Base-by-base conservation (phyloP, 2,888 invertebrate genomes). In the Tetramorium bicarinatum region DNA sequence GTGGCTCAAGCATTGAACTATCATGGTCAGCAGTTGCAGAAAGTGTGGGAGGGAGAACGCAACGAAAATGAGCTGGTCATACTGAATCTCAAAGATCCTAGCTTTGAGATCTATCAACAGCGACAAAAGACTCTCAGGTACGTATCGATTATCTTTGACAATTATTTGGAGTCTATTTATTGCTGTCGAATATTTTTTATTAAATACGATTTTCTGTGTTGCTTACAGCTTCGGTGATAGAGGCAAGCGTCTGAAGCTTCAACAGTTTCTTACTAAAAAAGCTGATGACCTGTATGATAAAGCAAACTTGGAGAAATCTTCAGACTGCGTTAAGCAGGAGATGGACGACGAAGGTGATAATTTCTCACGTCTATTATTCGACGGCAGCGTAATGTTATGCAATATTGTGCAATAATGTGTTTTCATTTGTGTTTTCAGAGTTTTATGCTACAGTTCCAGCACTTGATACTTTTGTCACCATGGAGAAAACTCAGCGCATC, bases 251-350 rank as follows among this genome's bases (percentile, higher is more conserved):
- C 95, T 98, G 79, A 98, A 98, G 93, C 95, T 99, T 61, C 98
- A 98, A 93, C 98, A 98, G 93, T 98, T 99, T 95, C 96, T 98
- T 91, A 97, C 97, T 13, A 97, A 97, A 92, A 98, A 98, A 95
- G 97, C 98, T 2, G 96, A 96, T 92, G 96, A 97, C 72, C 95
- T 99, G 87, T 99, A 97, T 94, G 97, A 94, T 87, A 95, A 95
- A 87, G 87, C 94, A 15, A 95, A 95, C 91, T 92, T 95, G 87
- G 92, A 94, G 49, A 94, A 91, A 85, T 90, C 90, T 47, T 76
- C 88, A 38, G 93, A 94, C 29, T 91, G 93, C 41, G 85, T 91
- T 38, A 94, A 93, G 83, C 93, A 92, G 87, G 93, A 96, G 86
- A 95, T 95, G 41, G 95, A 96, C 66, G 96, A 96, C 87, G 97